These are phyloP conservation scores for Cynopterus brachyotis DNA, from an alignment of 2,113 vertebrate species.

Conservation along the genomic window DNA sequence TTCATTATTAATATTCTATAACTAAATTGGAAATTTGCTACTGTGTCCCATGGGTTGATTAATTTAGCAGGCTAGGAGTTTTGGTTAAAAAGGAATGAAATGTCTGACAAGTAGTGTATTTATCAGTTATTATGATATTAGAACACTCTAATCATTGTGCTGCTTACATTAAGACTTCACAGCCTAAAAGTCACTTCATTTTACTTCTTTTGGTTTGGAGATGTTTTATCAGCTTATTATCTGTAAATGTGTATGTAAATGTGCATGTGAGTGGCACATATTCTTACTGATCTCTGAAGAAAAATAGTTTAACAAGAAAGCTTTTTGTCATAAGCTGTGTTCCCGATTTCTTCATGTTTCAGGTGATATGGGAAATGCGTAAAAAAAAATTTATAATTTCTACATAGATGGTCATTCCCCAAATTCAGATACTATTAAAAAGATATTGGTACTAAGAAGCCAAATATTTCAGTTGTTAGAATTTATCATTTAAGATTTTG, in stretches of 20 bases:
- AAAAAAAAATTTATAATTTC: not conserved
- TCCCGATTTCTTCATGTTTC: not conserved
- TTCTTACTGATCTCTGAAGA: slow-evolving; percentile 31
- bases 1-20: slow-evolving; percentile 87
- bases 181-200: slow-evolving; percentile 81
- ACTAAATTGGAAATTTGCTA: slow-evolving; percentile 87
- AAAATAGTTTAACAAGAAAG: not conserved
- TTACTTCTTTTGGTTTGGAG: slow-evolving; percentile 75
- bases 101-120: slow-evolving; percentile 86
- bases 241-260: not conserved
- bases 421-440: not conserved
- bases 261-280: rapidly evolving
- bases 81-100: slow-evolving; percentile 89
- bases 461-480: not conserved
- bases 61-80: slow-evolving; percentile 85
- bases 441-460: not conserved
- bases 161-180: slow-evolving; percentile 84
- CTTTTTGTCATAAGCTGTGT: not conserved
- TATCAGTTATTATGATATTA: slow-evolving; percentile 87
- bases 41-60: slow-evolving; percentile 86
- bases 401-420: not conserved
- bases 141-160: slow-evolving; percentile 83
- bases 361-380: not conserved
- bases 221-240: slow-evolving; percentile 76
- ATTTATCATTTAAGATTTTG: not conserved